Evolutionary conservation across 2,797 vertebrate species (phyloP), one percentile per base, ranked within the genome.

Genomic region (Mionectes olivaceus): DNA sequence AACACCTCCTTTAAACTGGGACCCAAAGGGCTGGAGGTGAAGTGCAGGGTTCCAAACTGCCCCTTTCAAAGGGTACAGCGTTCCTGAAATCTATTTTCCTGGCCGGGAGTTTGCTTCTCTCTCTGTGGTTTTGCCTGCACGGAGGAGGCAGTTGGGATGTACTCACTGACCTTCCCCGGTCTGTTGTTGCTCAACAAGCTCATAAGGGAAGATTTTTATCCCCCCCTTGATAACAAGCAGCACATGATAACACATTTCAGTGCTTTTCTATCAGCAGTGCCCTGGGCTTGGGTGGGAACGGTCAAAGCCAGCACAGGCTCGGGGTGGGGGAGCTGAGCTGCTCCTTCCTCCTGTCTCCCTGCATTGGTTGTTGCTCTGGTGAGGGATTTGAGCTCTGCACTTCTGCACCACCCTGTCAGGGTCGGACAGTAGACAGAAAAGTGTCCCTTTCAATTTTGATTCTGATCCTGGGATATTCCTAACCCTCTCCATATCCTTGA

Each of bases 401-500:
- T 50, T 23, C 57, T 14, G 67, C 87, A 24, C 2, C n/a, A 11
- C 3, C 70, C 78, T 32, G 43, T 23, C 23, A 39, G 70, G 70
- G 28, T 37, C 52, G 47, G 87, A 92, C 86, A 67, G 94, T 84
- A 97, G 96, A 97, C 86, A 94, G 94, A 85, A 95, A 94, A 43
- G 41, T 90, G 90, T 97, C 97, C 93, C 15, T 86, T 97, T 84
- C 95, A 92, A 81, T 96, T 96, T 89, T 39, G 35, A 17, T 84
- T 94, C 96, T 73, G 64, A 94, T 89, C 80, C 86, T n/a, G 69
- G 83, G 94, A 90, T 96, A 95, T 88, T 95, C 88, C 95, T 93
- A 89, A 93, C 91, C 82, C 95, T 95, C 96, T 96, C 90, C 96
- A 96, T 95, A 93, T 92, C 97, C 97, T 83, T 90, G 96, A 98